Conservation (phyloP, 2,113 vertebrate species). For the Phycodurus eques region DNA sequence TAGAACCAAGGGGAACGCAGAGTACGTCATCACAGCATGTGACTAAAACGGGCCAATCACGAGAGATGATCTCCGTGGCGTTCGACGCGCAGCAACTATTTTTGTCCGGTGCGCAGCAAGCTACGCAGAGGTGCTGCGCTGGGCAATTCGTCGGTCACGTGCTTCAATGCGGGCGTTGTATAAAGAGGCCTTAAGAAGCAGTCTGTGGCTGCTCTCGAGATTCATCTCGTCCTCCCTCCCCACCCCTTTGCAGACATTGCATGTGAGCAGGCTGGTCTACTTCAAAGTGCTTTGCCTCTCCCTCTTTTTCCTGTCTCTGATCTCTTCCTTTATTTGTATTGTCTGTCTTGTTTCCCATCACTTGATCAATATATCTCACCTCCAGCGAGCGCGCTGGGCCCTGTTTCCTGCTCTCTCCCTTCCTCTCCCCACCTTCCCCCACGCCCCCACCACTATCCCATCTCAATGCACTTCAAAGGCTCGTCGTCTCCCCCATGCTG, state of each 20-base stretch:
- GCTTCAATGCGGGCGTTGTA: too few relatives aligned
- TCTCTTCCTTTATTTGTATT: constrained; percentile 51
- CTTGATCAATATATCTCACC: constrained; percentile 45
- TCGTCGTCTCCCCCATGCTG: constrained; percentile 9
- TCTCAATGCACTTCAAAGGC: constrained; percentile 48
- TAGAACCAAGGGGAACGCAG: too few relatives aligned
- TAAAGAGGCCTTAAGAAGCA: constrained; percentile 5
- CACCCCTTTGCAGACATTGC: constrained; percentile 21
- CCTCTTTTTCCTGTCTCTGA: constrained; percentile 27
- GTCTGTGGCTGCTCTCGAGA: constrained; percentile 22
- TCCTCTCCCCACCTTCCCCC: background rate
- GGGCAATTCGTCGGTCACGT: too few relatives aligned
- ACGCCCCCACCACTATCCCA: constrained; percentile 28
- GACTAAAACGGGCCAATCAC: too few relatives aligned
- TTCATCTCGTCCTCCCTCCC: constrained; percentile 31
- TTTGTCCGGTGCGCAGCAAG: too few relatives aligned
- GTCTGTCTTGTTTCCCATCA: constrained; percentile 33
- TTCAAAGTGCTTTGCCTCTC: constrained; percentile 45
- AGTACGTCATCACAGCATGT: too few relatives aligned
- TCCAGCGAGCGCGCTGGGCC: constrained; percentile 22
- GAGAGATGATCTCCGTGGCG: too few relatives aligned
- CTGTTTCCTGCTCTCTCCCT: constrained; percentile 10
- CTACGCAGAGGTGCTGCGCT: too few relatives aligned
- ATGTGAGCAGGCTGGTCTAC: constrained; percentile 31
- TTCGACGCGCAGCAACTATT: too few relatives aligned